Base-by-base conservation (phyloP, 1,140 invertebrate genomes). In the Drosophila teissieri region DNA sequence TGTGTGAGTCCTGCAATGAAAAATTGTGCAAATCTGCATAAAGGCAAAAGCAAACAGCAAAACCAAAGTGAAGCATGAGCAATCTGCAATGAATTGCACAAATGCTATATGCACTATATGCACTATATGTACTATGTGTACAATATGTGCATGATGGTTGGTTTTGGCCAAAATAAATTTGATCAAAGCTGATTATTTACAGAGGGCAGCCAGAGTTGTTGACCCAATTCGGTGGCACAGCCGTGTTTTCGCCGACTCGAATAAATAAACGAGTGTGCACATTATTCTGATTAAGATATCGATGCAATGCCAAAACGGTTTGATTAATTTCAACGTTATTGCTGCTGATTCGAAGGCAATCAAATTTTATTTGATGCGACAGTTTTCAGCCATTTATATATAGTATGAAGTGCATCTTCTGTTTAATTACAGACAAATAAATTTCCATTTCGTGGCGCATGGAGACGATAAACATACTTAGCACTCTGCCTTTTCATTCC, bases 391-490 rank as follows among this genome's bases (percentile, higher is more conserved):
- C n/a, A n/a, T n/a, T n/a, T n/a, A n/a, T n/a, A n/a, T n/a, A n/a
- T n/a, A n/a, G n/a, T n/a, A n/a, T n/a, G 2, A 15, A 17, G 15
- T 22, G 42, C n/a, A 58, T 40, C 15, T 27, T 24, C 56, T 85
- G 82, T 86, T 86, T 78, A 86, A 86, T 85, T 70, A 56, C 82
- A 69, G 64, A 65, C 74, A 78, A 78, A 85, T 81, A 85, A 81
- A 86, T 85, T 53, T 56, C 44, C 53, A 64, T 27, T 46, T 39
- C 76, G 63, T 57, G 58, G 79, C 73, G 42, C 69, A 68, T 69
- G 77, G 54, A 62, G 61, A 68, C 62, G 55, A 88, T 86, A 75
- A 75, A 86, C 86, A 86, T 88, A 86, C 74, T 75, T 81, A 74
- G 74, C 65, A 67, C 68, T 60, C 48, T 75, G 17, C 4, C 37